Base-by-base conservation (phyloP, 1,140 invertebrate genomes). In the Geopemphigus sp. region DNA sequence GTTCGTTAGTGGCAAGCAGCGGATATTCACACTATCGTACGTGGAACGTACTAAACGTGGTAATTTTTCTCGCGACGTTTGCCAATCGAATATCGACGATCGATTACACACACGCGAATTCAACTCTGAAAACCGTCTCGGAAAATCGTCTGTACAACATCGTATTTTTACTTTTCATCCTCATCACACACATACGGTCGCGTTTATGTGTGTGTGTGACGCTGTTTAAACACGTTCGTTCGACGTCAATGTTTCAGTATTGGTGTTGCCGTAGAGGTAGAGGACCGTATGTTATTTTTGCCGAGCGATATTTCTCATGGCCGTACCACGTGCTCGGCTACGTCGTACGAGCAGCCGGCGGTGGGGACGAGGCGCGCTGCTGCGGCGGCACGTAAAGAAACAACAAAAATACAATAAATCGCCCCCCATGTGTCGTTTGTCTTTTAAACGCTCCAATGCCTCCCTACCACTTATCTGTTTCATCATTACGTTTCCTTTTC, bases 381-480 rank as follows among this genome's bases (percentile, higher is more conserved):
- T 15, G 0, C 10, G 70, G 17, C 0, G 54, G 5, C 29, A 10
- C 6, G 54, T 19, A 54, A 15, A 26, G n/a, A 61, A 76, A 76
- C 5, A 47, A 76, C 73, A 59, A 22, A 47, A 61, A 76, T 45
- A 57, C 59, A 76, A 76, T 59, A 76, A 76, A 76, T 76, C 53
- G 73, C 32, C 73, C 70, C 32, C 56, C 73, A 76, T 59, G 73
- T 76, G 73, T 61, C 73, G 54, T 76, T 76, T 76, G 73, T 76
- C 73, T 76, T 76, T 76, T 76, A 59, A 76, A 76, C 73, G 73
- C 56, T 59, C 54, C 73, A 59, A 59, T 76, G 73, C 56, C 32
- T 76, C 32, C 39, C 29, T 59, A 22, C 73, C 73, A 76, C 73
- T 59, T 76, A 76, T 76, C 73, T 76, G 56, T 76, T 59, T 39